Evolutionary conservation across 2,888 invertebrate species (phyloP), one percentile per base, ranked within the genome.

Genomic region (Agapostemon virescens): DNA sequence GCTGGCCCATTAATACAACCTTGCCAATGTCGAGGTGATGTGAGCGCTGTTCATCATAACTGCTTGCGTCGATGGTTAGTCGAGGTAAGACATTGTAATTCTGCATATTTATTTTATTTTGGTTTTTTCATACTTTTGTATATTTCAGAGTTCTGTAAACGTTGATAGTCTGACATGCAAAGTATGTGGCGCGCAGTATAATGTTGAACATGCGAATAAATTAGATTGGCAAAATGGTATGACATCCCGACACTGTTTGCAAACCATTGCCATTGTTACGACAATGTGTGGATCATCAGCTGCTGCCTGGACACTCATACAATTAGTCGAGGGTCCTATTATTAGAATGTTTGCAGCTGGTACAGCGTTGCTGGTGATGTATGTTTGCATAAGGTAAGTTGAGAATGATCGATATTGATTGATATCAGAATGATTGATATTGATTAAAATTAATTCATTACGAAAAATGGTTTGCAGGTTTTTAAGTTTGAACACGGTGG

Each of bases 11-110:
- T 98, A 79, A 98, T 98, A 91, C 95, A 97, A 88, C 98, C 98
- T 17, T 98, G 98, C 90, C 95, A 96, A 76, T 98, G 98, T 92
- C 96, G 97, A 64, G 98, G 98, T 13, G 98, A 98, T 93, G 97
- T 98, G n/a, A 96, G 97, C 79, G 96, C 96, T 42, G 98, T 98
- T 69, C 98, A 98, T 93, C 97, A 98, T 91, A 97, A 98, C 92
- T 98, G 98, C 92, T 94, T 98, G 74, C 95, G 97, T 81, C 95
- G 97, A 82, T 98, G 98, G 98, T 95, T 98, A 1, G 96, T 98
- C 73, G 98, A 98, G 94, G 97, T 96, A 89, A 74, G 71, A 42
- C 58, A 33, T 11, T 49, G 52, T 58, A 69, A 13, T 33, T 55
- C 13, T 45, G 1, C 6, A 13, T 36, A 13, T n/a, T 52, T 20